phyloP scores from a whole-genome alignment of 2,113 vertebrate genomes.

The Forbesichthys papilliferus region DNA sequence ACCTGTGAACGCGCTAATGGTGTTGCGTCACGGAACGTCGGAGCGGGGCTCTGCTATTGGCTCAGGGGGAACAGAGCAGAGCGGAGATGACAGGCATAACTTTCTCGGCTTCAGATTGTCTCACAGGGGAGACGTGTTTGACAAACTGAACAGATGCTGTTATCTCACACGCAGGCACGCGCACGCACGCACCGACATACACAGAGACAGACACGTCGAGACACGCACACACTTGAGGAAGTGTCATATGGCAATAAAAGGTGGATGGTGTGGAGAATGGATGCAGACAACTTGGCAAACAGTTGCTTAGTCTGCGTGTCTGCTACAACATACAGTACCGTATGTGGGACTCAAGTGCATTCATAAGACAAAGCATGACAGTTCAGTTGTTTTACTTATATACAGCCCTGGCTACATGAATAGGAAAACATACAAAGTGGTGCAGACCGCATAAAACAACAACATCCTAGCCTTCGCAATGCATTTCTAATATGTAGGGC shows the following conservation, averaged over 20 bases:
- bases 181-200: not conserved
- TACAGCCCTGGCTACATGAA: too few relatives aligned
- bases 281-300: not conserved
- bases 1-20: conserved; percentile 21
- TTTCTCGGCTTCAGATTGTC: not conserved
- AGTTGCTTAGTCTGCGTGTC: not conserved
- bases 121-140: not conserved
- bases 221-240: not conserved
- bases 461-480: too few relatives aligned
- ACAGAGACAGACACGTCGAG: not conserved
- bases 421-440: too few relatives aligned
- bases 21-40: not conserved
- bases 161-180: not conserved
- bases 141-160: conserved; percentile 7
- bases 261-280: not conserved
- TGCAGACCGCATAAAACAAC: too few relatives aligned
- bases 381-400: too few relatives aligned
- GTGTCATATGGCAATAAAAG: too few relatives aligned
- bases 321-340: not conserved
- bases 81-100: not conserved
- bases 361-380: too few relatives aligned
- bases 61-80: not conserved
- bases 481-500: too few relatives aligned
- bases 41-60: not conserved
- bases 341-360: too few relatives aligned